Evolutionary conservation across 2,888 invertebrate genomes (phyloP), one percentile per base, ranked within the genome.

Genomic region (Drosophila glabriapex): DNA sequence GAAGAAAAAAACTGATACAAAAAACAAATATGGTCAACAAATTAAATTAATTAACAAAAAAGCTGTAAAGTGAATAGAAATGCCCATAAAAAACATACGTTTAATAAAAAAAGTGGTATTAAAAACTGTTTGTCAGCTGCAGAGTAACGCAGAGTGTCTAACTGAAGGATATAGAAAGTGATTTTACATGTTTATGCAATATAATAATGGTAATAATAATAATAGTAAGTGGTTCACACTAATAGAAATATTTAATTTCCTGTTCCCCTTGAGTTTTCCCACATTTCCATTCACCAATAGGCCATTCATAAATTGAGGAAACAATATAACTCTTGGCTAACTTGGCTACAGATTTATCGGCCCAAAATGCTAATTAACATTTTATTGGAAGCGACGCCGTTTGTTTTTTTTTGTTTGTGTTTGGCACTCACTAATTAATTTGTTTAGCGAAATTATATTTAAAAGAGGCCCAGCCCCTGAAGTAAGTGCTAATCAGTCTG

Each of bases 391-490:
- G 52, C 50, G 60, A 54, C 55, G 41, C 29, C 46, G 61, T 29
- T 29, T 31, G n/a, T 29, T 29, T 28, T 67, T 61, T 68, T 68
- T 37, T 56, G n/a, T 39, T 39, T 39, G 28, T 59, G 29, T 14
- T 31, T 46, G 29, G 3, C n/a, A n/a, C 56, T 50, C 33, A 56
- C 65, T 79, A 78, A 78, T 73, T 68, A 29, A 62, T 67, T 73
- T 80, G 29, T 76, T 79, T 73, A 79, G 61, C 68, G 50, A 49
- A 59, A 54, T 69, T 76, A 56, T 55, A 68, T 58, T 67, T 58
- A 64, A 67, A 37, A 49, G 41, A 49, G 43, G 64, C 77, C 70
- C 80, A 74, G 52, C 80, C 73, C 56, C 43, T 59, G 28, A 66
- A 71, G 33, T 39, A 37, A 63, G 61, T 71, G 80, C 55, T 80